These are phyloP conservation scores for Atractosteus spatula DNA, from an alignment of 2,113 vertebrate genomes.

Conservation along the genomic window DNA sequence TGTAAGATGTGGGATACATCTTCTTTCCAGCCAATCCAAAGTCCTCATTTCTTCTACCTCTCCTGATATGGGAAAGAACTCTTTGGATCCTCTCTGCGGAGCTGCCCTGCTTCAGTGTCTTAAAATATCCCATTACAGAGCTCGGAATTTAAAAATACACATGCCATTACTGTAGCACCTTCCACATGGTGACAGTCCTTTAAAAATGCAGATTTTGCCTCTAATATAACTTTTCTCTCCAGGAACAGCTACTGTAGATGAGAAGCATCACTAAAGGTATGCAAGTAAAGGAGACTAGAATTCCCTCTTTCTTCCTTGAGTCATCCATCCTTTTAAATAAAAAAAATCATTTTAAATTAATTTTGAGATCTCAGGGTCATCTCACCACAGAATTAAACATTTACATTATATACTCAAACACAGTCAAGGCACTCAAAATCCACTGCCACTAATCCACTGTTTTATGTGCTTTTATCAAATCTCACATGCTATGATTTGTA, in stretches of 20 bases:
- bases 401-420: no score
- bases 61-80: conserved; percentile 14
- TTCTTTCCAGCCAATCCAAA: no score
- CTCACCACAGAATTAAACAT: no score
- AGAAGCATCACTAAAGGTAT: conserved; percentile 57
- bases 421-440: no score
- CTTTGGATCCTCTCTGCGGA: conserved; percentile 39
- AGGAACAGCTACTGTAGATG: conserved; percentile 31
- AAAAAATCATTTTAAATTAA: conserved; percentile 50
- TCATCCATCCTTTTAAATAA: no score
- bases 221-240: background rate
- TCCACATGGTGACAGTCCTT: background rate
- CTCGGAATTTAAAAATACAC: conserved; percentile 47
- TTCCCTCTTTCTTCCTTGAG: conserved; percentile 25
- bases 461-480: no score
- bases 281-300: conserved; percentile 55
- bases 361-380: conserved; percentile 33
- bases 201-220: background rate
- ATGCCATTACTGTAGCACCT: conserved; percentile 21
- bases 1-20: no score
- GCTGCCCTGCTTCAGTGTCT: conserved; percentile 55
- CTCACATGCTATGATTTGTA: no score
- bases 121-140: conserved; percentile 60
- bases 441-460: no score
- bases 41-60: background rate